A percentile compares a stretch with the other conserved stretches of the same genome.
Conservation (phyloP, 2,888 invertebrate species). For the Drosophila putrida region DNA sequence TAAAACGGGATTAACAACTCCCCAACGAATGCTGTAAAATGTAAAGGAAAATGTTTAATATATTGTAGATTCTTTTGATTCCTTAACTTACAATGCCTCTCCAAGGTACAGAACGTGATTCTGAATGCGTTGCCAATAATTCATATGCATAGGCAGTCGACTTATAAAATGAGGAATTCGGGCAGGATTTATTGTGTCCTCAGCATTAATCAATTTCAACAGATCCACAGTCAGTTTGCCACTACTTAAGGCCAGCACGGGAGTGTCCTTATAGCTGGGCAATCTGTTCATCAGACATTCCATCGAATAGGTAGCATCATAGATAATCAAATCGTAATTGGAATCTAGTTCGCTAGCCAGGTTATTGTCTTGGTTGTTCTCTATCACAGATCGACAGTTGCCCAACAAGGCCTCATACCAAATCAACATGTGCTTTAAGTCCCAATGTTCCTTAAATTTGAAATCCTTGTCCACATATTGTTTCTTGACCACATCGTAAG, state of each 20-base stretch:
- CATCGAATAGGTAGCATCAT: constrained; percentile 54
- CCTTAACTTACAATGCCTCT: constrained; percentile 59
- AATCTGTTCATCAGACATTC: constrained; percentile 48
- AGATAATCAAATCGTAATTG: constrained; percentile 59
- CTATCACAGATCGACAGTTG: constrained; percentile 46
- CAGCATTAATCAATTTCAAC: constrained; percentile 42
- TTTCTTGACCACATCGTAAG: constrained; percentile 53
- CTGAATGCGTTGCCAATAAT: constrained; percentile 53
- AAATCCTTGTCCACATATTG: constrained; percentile 36
- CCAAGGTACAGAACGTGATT: constrained; percentile 55
- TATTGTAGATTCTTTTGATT: background rate
- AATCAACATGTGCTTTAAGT: constrained; percentile 54
- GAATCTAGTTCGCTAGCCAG: background rate
- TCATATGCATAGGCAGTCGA: constrained; percentile 49
- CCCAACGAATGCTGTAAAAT: constrained; percentile 32
- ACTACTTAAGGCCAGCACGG: constrained; percentile 60
- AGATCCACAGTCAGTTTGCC: constrained; percentile 60
- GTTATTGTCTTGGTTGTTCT: background rate
- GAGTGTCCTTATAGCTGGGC: constrained; percentile 7
- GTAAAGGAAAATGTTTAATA: background rate
- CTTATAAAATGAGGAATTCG: constrained; percentile 58
- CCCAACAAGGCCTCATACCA: constrained; percentile 65
- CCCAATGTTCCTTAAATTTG: constrained; percentile 24
- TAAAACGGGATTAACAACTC: constrained; percentile 28
- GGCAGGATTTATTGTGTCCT: constrained; percentile 57